phyloP scores from a whole-genome alignment of 2,797 vertebrate species.

The Anguilla obscura region DNA sequence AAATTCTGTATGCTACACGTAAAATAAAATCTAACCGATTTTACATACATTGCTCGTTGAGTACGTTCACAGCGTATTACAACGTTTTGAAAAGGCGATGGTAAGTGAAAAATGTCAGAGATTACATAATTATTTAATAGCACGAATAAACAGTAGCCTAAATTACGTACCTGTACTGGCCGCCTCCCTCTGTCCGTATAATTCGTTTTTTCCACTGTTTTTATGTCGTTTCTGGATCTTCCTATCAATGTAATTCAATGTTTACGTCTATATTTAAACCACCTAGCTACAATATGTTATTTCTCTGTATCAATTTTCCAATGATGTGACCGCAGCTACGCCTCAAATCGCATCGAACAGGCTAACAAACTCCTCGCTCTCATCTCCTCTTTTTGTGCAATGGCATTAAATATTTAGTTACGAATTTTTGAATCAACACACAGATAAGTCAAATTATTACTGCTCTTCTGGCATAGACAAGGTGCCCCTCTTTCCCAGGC shows the following conservation, averaged over 20 bases:
- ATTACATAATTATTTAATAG: conserved; percentile 16
- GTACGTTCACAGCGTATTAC: not conserved
- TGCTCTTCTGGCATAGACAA: not conserved
- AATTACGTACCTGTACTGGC: conserved; percentile 21
- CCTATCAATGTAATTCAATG: not conserved
- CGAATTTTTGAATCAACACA: not conserved
- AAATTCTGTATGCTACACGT: not conserved
- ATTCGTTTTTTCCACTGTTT: not conserved
- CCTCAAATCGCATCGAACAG: conserved; percentile 4
- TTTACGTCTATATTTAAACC: not conserved
- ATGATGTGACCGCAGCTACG: conserved; percentile 14
- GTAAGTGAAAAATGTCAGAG: not conserved
- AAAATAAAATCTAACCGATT: not conserved
- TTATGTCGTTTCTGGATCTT: not conserved
- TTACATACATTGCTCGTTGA: not conserved
- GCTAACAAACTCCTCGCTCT: not conserved
- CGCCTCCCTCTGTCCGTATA: conserved; percentile 10
- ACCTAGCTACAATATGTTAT: conserved; percentile 6
- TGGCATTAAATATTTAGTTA: not conserved
- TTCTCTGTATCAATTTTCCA: not conserved
- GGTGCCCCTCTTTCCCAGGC: not conserved
- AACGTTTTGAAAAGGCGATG: not conserved
- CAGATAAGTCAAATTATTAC: not conserved
- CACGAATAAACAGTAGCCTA: conserved; percentile 6
- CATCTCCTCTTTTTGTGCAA: conserved; percentile 17